These are phyloP conservation scores for Pongo pygmaeus DNA, from an alignment of 2,113 vertebrate species.

Conservation along the genomic window DNA sequence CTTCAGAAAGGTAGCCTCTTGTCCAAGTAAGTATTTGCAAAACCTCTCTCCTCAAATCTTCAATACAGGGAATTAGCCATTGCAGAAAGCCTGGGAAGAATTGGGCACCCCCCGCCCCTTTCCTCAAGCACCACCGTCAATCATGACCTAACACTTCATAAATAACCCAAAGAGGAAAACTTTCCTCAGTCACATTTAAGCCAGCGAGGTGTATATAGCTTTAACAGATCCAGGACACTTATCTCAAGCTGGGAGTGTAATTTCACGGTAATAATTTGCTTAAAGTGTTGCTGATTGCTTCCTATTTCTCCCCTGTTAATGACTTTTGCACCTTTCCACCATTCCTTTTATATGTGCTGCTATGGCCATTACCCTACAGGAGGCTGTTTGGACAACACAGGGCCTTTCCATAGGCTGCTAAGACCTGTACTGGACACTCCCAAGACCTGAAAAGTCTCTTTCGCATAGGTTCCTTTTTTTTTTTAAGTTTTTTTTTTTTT, in stretches of 20 bases:
- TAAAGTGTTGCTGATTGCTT: constrained; percentile 88
- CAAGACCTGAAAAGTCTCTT: constrained; percentile 73
- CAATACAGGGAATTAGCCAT: background rate
- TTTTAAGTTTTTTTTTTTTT: background rate
- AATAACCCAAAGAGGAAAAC: constrained; percentile 69
- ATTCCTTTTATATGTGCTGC: constrained; percentile 76
- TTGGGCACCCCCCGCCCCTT: background rate
- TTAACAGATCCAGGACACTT: constrained; percentile 81
- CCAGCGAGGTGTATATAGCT: constrained; percentile 70
- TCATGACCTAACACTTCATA: constrained; percentile 62
- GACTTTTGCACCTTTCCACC: constrained; percentile 87
- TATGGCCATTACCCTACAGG: constrained; percentile 74
- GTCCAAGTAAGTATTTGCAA: background rate
- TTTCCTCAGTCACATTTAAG: constrained; percentile 58
- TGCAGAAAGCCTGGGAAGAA: background rate
- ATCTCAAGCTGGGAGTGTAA: constrained; percentile 83
- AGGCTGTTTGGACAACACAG: constrained; percentile 72
- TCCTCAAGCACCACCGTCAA: background rate
- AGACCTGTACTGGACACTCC: constrained; percentile 48
- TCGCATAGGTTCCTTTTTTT: background rate
- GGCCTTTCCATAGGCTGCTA: constrained; percentile 71
- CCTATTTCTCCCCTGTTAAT: constrained; percentile 85
- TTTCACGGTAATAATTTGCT: constrained; percentile 87
- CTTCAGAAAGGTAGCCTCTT: background rate
- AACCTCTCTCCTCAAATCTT: background rate